A percentile compares a stretch with the other conserved stretches of the same genome.
phyloP scores from a whole-genome alignment of 64 coral and sea anemone species.

The Anthopleura sola region DNA sequence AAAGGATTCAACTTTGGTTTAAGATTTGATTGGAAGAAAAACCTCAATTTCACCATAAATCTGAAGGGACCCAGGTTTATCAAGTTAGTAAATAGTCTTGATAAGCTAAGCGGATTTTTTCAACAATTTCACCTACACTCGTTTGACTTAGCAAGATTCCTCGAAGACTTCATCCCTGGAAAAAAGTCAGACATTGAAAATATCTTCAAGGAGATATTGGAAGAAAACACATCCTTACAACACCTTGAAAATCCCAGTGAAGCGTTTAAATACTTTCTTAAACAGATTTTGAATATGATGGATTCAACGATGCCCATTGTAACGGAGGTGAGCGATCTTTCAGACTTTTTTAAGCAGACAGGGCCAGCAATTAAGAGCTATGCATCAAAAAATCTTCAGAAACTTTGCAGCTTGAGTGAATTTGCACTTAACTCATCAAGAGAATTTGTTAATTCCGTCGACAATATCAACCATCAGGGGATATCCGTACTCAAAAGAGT shows the following conservation, averaged over 20 bases:
- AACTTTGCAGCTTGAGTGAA: constrained; percentile 39
- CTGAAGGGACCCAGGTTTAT: constrained; percentile 50
- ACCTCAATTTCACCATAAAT: constrained; percentile 61
- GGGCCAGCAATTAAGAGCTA: constrained; percentile 30
- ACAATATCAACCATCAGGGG: constrained; percentile 38
- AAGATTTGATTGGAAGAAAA: constrained; percentile 77
- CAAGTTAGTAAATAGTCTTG: constrained; percentile 37
- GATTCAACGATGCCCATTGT: constrained; percentile 49
- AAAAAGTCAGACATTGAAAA: constrained; percentile 28
- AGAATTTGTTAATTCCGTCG: constrained; percentile 36
- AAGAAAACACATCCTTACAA: neutral
- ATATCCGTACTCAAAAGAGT: constrained; percentile 24
- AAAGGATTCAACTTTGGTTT: constrained; percentile 69
- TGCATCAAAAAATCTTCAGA: constrained; percentile 23
- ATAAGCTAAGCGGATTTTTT: constrained; percentile 51
- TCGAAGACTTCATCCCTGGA: constrained; percentile 54
- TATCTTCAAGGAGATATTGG: constrained; percentile 28
- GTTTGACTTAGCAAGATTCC: constrained; percentile 63
- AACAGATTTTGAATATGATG: constrained; percentile 36
- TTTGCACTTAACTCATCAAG: constrained; percentile 31
- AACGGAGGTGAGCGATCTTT: constrained; percentile 42
- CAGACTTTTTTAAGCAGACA: constrained; percentile 54
- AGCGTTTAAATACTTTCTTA: constrained; percentile 45
- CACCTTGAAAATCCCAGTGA: constrained; percentile 24
- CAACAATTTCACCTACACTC: constrained; percentile 42